phyloP scores from a whole-genome alignment of 2,113 vertebrate species.

The Dascyllus trimaculatus region DNA sequence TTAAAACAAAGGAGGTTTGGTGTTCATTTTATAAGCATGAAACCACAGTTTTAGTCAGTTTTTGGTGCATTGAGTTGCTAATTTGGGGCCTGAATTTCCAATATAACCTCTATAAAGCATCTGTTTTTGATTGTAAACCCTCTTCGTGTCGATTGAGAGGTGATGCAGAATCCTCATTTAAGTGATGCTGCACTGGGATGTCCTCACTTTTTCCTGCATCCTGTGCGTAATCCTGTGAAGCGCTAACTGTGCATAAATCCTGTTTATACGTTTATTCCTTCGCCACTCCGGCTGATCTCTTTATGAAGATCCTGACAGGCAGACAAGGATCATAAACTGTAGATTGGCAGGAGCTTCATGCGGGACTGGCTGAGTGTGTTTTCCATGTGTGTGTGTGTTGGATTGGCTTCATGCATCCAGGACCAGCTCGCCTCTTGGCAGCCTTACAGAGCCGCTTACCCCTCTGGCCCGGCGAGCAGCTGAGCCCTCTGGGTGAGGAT shows the following conservation, averaged over 20 bases:
- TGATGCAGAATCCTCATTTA: no score
- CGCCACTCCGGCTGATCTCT: conserved; percentile 69
- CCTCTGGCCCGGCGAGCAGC: conserved; percentile 80
- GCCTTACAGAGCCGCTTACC: conserved; percentile 73
- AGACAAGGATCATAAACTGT: conserved; percentile 75
- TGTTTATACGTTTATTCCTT: conserved; percentile 44
- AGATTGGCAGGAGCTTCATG: conserved; percentile 55
- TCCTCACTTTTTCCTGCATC: no score
- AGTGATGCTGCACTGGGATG: no score
- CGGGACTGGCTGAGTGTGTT: conserved; percentile 37
- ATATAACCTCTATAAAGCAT: no score
- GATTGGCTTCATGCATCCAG: conserved; percentile 56
- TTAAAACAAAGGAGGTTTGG: no score
- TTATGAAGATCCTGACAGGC: conserved; percentile 70
- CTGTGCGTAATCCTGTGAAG: background rate
- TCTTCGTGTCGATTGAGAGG: no score
- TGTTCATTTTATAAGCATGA: no score
- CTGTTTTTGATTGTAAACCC: no score
- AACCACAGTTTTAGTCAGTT: no score
- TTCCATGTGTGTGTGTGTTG: conserved; percentile 4
- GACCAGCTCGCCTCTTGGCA: conserved; percentile 77
- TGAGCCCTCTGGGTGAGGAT: conserved; percentile 81
- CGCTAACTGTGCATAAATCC: conserved; percentile 19
- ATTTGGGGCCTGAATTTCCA: no score
- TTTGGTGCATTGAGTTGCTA: no score